phyloP scores from a whole-genome alignment of 2,113 vertebrate genomes.

The Pipa parva region DNA sequence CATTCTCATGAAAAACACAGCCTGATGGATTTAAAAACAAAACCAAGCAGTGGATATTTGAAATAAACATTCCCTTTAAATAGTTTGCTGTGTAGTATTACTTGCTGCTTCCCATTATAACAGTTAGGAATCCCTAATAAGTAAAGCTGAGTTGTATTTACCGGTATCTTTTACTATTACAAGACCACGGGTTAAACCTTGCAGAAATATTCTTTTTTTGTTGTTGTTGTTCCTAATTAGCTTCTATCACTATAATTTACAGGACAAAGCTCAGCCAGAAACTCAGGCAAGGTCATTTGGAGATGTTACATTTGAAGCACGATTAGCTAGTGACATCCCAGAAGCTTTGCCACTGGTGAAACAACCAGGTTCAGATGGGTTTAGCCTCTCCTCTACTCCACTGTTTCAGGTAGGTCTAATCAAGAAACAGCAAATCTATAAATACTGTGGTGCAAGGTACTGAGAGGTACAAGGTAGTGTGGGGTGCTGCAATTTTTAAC shows the following conservation, averaged over 20 bases:
- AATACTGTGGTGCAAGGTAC: too few species aligned
- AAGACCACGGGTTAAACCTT: background rate
- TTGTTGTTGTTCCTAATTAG: background rate
- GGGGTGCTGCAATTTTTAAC: too few species aligned
- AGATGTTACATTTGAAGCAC: constrained; percentile 59
- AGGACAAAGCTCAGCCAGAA: constrained; percentile 73
- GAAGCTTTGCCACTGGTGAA: constrained; percentile 56
- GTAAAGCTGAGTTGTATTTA: too few species aligned
- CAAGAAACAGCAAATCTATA: background rate
- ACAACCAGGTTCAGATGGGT: constrained; percentile 63
- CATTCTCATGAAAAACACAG: too few species aligned
- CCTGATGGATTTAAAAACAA: too few species aligned
- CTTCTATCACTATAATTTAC: background rate
- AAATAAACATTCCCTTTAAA: too few species aligned
- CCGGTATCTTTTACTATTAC: too few species aligned
- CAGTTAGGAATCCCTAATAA: too few species aligned
- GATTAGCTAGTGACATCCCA: constrained; percentile 55
- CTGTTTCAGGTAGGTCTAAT: constrained; percentile 61
- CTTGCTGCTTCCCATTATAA: too few species aligned
- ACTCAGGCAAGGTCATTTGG: constrained; percentile 61
- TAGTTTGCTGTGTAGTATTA: too few species aligned
- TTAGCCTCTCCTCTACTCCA: constrained; percentile 60
- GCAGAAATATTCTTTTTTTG: background rate
- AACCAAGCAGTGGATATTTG: too few species aligned
- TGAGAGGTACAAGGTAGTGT: too few species aligned